These are phyloP conservation scores for Parnassius orleans DNA, from an alignment of 2,888 invertebrate genomes.

Conservation along the genomic window DNA sequence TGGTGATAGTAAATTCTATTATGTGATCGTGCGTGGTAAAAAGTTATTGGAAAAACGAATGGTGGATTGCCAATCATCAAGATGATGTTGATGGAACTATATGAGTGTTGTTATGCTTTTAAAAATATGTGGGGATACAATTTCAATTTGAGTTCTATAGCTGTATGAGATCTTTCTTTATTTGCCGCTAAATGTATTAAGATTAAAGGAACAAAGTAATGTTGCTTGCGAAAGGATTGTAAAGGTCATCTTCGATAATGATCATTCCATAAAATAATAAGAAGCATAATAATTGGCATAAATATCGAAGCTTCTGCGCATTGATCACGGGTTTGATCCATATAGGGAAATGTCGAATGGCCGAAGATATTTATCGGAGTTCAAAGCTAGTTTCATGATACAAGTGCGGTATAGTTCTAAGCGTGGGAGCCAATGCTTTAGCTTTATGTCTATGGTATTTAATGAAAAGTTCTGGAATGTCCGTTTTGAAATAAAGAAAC, in stretches of 20 bases:
- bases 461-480: not conserved
- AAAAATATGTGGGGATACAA: too few relatives aligned
- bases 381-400: not conserved
- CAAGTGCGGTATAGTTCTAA: conserved; percentile 1
- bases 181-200: conserved; percentile 1
- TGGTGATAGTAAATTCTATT: too few relatives aligned
- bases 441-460: conserved; percentile 15
- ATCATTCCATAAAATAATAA: conserved; percentile 21
- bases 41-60: too few relatives aligned
- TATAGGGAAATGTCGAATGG: conserved; percentile 23
- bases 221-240: conserved; percentile 3
- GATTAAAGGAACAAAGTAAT: conserved; percentile 9
- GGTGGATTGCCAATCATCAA: too few relatives aligned
- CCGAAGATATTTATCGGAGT: conserved; percentile 12
- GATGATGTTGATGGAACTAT: too few relatives aligned
- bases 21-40: too few relatives aligned
- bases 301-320: conserved; percentile 18
- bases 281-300: conserved; percentile 26
- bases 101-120: too few relatives aligned
- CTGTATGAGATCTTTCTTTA: not conserved
- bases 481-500: not conserved
- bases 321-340: conserved; percentile 22
- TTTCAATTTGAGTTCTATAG: too few relatives aligned
- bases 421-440: conserved; percentile 25
- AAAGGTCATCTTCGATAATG: conserved; percentile 18